phyloP scores from a whole-genome alignment of 2,888 invertebrate species.

The Eurytoma californica region DNA sequence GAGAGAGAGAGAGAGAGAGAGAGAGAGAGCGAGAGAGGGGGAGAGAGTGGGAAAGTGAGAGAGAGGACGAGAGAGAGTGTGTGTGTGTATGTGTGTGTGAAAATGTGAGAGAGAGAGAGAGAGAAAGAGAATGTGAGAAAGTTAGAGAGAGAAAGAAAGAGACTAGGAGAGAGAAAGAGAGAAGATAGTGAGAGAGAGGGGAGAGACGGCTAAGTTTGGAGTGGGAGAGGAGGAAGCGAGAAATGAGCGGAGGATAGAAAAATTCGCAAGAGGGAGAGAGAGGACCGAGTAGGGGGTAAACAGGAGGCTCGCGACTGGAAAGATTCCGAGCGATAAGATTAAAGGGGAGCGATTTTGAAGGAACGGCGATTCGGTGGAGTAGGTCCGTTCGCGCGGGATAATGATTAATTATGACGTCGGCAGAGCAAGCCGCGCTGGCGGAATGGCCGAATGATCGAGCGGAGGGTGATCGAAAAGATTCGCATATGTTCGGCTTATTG shows the following conservation, averaged over 20 bases:
- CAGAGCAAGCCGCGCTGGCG: background rate
- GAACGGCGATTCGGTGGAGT: background rate
- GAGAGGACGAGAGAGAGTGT: too few relatives aligned
- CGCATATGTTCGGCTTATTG: background rate
- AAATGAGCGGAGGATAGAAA: background rate
- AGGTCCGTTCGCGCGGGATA: constrained; percentile 11
- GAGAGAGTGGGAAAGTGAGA: background rate
- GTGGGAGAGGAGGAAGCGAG: too few relatives aligned
- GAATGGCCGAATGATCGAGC: background rate
- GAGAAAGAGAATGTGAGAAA: too few relatives aligned
- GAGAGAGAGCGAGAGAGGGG: too few relatives aligned
- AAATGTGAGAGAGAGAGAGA: too few relatives aligned
- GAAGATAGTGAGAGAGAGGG: too few relatives aligned
- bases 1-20: too few relatives aligned
- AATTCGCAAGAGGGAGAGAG: background rate
- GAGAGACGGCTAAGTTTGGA: too few relatives aligned
- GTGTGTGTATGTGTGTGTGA: too few relatives aligned
- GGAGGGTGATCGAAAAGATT: background rate
- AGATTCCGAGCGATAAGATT: constrained; percentile 18
- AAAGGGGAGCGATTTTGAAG: background rate
- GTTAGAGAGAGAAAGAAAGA: too few relatives aligned
- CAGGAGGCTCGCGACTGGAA: background rate
- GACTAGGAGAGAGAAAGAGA: too few relatives aligned
- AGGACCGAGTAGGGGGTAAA: background rate
- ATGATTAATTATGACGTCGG: constrained; percentile 28